Evolutionary conservation across 2,797 vertebrate genomes (phyloP), one percentile per base, ranked within the genome.

Genomic region (Masticophis lateralis): DNA sequence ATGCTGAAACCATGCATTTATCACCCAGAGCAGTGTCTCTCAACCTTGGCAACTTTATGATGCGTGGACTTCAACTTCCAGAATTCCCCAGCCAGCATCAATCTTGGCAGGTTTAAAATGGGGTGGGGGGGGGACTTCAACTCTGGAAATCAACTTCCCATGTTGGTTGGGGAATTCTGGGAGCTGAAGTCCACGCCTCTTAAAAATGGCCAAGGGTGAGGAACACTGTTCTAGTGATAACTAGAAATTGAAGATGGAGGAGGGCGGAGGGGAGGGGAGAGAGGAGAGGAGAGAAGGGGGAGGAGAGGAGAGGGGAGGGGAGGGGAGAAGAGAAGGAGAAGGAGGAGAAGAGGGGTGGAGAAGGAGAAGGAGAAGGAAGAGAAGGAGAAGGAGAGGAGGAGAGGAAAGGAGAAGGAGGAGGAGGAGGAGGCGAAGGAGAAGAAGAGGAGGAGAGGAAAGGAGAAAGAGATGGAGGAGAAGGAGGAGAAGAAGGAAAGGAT

Each of bases 241-340:
- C 3, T 79, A 22, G 74, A 79, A 22, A 43, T 22, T 79, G 32
- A 37, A 43, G 32, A 20, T 74, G 69, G 8, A 47, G 55, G 16
- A 14, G 14, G 1, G 56, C 0, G 56, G 18, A 59, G 20, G 18
- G 43, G 43, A 47, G 43, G 1, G 57, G 18, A 6, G 57, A 18
- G 6, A 5, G 56, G 13, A 12, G 12, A 57, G 14, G 14, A 69
- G 5, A 28, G 61, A 1, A 61, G 60, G 1, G 10, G 16, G 1
- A 57, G 56, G 3, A 57, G 56, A 5, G 16, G 1, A n/a, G 3
- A 10, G 4, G 3, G 9, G 37, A 51, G 51, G 51, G 1, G 13
- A 3, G 1, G 4, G 13, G 3, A 12, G 13, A 9, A 4, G 1
- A 1, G 14, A 1, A 5, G 16, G 1, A 4, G 8, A 3, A 56